These are phyloP conservation scores for Temnothorax longispinosus DNA, from an alignment of 1,140 invertebrate species.

Conservation along the genomic window DNA sequence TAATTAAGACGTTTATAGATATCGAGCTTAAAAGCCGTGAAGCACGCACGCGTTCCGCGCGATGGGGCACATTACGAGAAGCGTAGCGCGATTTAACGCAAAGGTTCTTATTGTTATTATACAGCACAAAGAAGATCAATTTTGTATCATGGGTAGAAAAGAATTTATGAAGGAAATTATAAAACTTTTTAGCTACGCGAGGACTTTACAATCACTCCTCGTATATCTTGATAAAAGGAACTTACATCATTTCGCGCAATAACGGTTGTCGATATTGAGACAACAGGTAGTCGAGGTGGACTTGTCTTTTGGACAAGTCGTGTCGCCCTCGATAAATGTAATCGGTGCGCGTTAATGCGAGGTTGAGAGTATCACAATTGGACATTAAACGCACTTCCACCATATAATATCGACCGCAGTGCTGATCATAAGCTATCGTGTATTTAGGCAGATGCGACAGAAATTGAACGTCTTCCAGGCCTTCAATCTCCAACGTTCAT, in stretches of 20 bases:
- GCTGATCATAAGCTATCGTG: slow-evolving; percentile 74
- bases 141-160: not conserved
- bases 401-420: slow-evolving; percentile 59
- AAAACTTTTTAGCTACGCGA: not conserved
- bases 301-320: not conserved
- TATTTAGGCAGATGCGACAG: slow-evolving; percentile 81
- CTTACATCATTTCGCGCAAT: not conserved
- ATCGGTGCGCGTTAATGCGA: slow-evolving; percentile 51
- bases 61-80: not conserved
- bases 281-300: not conserved
- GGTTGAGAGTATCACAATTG: slow-evolving; percentile 63
- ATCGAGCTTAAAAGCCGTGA: slow-evolving; percentile 22
- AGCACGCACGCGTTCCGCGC: slow-evolving; percentile 31
- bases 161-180: not conserved
- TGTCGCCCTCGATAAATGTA: not conserved
- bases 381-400: slow-evolving; percentile 62
- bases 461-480: slow-evolving; percentile 72
- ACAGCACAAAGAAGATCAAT: not conserved
- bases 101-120: not conserved
- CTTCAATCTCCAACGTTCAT: not conserved
- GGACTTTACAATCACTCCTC: not conserved
- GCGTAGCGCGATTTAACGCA: not conserved
- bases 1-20: slow-evolving; percentile 12
- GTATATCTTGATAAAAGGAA: not conserved
- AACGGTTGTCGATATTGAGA: not conserved